These are phyloP conservation scores for Craterocephalus amniculus DNA, from an alignment of 2,797 vertebrate genomes.

Conservation along the genomic window DNA sequence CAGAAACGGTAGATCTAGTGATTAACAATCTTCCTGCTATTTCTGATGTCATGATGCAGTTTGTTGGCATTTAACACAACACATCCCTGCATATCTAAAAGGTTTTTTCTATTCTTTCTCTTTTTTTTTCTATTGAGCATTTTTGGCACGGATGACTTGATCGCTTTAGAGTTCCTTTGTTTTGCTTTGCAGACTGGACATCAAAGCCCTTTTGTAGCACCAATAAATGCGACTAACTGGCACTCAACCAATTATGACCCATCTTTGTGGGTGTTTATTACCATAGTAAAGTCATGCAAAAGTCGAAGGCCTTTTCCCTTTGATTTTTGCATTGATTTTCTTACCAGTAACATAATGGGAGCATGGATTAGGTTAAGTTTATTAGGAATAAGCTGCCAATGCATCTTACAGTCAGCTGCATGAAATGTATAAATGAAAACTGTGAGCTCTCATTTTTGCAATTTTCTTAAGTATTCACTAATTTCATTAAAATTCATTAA, in stretches of 20 bases:
- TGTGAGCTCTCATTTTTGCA: not conserved
- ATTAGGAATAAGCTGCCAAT: conserved; percentile 10
- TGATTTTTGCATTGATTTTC: conserved; percentile 4
- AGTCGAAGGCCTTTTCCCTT: conserved; percentile 6
- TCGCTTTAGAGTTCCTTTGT: conserved; percentile 15
- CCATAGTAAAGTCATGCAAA: not conserved
- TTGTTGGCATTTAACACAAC: not conserved
- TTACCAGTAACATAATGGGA: not conserved
- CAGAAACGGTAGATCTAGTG: not conserved
- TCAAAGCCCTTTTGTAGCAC: conserved; percentile 20
- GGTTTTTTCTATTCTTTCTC: not conserved
- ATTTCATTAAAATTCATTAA: too few species aligned
- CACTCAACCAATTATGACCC: conserved; percentile 6
- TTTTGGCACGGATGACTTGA: conserved; percentile 20
- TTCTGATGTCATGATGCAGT: conserved; percentile 10
- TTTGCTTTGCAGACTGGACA: conserved; percentile 29
- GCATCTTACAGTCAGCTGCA: conserved; percentile 15
- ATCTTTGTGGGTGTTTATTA: conserved; percentile 4
- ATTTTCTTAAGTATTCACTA: conserved; percentile 17
- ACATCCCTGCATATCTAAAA: not conserved
- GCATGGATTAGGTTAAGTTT: not conserved
- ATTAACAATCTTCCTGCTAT: conserved; percentile 3
- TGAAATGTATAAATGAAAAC: not conserved
- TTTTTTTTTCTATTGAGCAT: conserved; percentile 10
- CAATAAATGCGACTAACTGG: conserved; percentile 24